Conservation (phyloP, 2,888 invertebrate genomes). For the Hybos culiciformis region DNA sequence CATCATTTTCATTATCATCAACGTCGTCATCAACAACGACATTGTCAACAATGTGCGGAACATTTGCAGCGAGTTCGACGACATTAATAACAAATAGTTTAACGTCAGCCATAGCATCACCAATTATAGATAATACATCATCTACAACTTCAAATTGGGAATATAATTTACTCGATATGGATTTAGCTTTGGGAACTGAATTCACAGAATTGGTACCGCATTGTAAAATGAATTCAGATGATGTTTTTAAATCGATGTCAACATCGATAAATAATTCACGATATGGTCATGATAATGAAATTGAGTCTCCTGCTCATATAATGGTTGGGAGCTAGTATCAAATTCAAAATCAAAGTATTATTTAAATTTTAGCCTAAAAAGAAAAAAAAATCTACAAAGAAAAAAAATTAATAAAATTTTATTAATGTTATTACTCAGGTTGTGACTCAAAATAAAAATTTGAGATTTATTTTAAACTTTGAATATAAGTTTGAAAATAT, state of each 20-base stretch:
- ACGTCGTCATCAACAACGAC: slow-evolving; percentile 11
- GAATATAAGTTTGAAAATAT: background rate
- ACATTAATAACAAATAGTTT: slow-evolving; percentile 8
- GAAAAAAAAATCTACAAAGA: too few relatives aligned
- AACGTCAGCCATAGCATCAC: background rate
- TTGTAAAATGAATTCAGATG: slow-evolving; percentile 43
- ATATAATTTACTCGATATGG: slow-evolving; percentile 35
- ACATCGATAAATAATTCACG: slow-evolving; percentile 25
- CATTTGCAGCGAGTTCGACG: slow-evolving; percentile 5
- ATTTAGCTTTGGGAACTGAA: slow-evolving; percentile 38
- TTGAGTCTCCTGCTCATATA: slow-evolving; percentile 43
- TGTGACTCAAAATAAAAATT: slow-evolving; percentile 7
- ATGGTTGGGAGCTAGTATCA: slow-evolving; percentile 41
- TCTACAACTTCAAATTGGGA: slow-evolving; percentile 34
- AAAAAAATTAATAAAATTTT: background rate
- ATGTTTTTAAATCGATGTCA: slow-evolving; percentile 37
- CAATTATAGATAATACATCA: slow-evolving; percentile 21
- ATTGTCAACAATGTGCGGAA: slow-evolving; percentile 4
- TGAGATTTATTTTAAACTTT: background rate
- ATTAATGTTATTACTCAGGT: slow-evolving; percentile 7
- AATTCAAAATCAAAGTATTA: slow-evolving; percentile 20
- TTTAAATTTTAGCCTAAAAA: background rate
- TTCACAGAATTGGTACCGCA: slow-evolving; percentile 38
- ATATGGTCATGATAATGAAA: slow-evolving; percentile 34
- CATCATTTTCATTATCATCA: slow-evolving; percentile 26